These are phyloP conservation scores for Microhierax caerulescens DNA, from an alignment of 2,797 vertebrate species.

Conservation along the genomic window DNA sequence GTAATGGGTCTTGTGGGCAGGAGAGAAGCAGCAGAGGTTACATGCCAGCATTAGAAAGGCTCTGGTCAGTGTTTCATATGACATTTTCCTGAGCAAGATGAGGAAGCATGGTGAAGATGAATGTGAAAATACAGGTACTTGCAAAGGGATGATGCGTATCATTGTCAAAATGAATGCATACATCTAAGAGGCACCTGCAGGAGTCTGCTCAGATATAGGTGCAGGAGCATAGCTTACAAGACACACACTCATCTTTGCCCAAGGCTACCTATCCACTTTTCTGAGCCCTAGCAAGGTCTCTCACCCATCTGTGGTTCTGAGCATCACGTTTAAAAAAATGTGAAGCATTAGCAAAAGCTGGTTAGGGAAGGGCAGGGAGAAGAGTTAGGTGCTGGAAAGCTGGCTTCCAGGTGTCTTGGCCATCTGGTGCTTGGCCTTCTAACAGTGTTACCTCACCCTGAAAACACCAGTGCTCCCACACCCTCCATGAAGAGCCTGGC, in stretches of 20 bases:
- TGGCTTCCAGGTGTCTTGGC: neutral
- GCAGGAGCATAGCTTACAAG: neutral
- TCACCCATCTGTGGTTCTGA: rapidly evolving
- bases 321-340: neutral
- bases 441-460: neutral
- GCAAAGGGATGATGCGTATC: neutral
- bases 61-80: neutral
- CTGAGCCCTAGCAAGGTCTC: neutral
- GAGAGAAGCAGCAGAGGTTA: neutral
- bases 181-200: neutral
- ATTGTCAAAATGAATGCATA: neutral
- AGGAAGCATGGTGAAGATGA: neutral
- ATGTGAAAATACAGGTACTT: neutral
- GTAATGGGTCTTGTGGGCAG: neutral
- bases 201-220: neutral
- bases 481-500: neutral
- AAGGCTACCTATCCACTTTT: neutral
- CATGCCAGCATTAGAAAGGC: rapidly evolving
- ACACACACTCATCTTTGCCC: neutral
- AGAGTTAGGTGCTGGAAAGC: neutral
- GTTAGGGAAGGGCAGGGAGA: neutral
- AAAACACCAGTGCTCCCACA: neutral
- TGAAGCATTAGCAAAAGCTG: rapidly evolving
- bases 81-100: neutral
- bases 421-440: neutral